Evolutionary conservation across 1,140 invertebrate species (phyloP).

Genomic region (Rhysida immarginata): DNA sequence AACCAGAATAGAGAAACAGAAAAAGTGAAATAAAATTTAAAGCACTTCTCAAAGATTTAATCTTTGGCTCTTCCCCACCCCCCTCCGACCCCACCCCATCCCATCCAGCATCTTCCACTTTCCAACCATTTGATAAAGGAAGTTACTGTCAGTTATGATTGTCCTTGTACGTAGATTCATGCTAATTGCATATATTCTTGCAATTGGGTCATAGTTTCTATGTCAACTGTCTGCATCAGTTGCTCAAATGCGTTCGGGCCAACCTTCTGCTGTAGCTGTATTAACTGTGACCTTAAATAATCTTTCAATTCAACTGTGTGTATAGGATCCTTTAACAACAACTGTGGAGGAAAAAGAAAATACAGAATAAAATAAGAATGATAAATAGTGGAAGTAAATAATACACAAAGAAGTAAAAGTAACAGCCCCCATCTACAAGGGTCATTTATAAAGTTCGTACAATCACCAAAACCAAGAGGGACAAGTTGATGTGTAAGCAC

Average conservation of each 20-base stretch:
- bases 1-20: too few relatives aligned
- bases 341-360: constrained; percentile 23
- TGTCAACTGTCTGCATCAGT: constrained; percentile 46
- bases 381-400: constrained; percentile 9
- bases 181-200: constrained; percentile 15
- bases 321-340: constrained; percentile 49
- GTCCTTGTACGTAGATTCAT: too few relatives aligned
- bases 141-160: too few relatives aligned
- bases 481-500: too few relatives aligned
- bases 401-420: constrained; percentile 2
- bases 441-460: too few relatives aligned
- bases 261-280: constrained; percentile 43
- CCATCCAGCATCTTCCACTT: too few relatives aligned
- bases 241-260: constrained; percentile 49
- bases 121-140: too few relatives aligned
- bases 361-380: constrained; percentile 7
- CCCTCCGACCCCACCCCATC: too few relatives aligned
- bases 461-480: too few relatives aligned
- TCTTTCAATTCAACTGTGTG: constrained; percentile 49
- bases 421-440: constrained; percentile 28
- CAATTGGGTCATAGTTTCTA: constrained; percentile 48
- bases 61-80: too few relatives aligned
- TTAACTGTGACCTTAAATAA: constrained; percentile 48
- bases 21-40: too few relatives aligned
- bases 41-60: too few relatives aligned